Base-by-base conservation (phyloP, 2,797 vertebrate species). In the Clarias fuscus region DNA sequence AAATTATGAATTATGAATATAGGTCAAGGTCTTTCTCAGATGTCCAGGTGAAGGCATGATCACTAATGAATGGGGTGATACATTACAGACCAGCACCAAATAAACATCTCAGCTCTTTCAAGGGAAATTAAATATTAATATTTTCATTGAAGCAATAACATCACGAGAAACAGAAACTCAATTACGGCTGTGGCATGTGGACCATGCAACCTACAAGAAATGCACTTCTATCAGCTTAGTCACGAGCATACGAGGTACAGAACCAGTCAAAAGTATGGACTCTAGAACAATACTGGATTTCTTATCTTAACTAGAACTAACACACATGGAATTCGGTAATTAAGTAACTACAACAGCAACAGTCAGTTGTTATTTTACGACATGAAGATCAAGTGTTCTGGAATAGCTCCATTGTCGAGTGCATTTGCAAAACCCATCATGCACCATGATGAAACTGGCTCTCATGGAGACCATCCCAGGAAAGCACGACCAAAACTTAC, bases 1-100 rank as follows among this genome's bases (percentile, higher is more conserved):
- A 67, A 82, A 85, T 17, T 14, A 18, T 83, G 10, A 82, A 85
- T 17, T 14, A 18, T 83, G 10, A n/a, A 76, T 77, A 80, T 65
- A 68, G 62, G 24, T 61, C 64, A 85, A 76, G 58, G 30, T 20
- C 43, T 68, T 7, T 53, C 7, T 33, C 37, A 76, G 40, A 53
- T 76, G 18, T 77, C 58, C 33, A 61, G 17, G 14, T 73, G 8
- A 33, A 24, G 20, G 53, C 27, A 71, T n/a, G 48, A 48, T 48
- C 48, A 48, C 10, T 48, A 48, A 48, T 11, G 48, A 43, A 76
- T 75, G 72, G 13, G 0, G 61, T 65, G 6, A 73, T 65, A 30
- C 73, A 40, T 61, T 62, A 30, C 56, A 27, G 24, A 83, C 22
- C 3, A 65, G 30, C 56, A n/a, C 43, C 62, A 84, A 72, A 40